Evolutionary conservation across 2,113 vertebrate genomes (phyloP), one percentile per base, ranked within the genome.

Genomic region (Pseudois nayaur): DNA sequence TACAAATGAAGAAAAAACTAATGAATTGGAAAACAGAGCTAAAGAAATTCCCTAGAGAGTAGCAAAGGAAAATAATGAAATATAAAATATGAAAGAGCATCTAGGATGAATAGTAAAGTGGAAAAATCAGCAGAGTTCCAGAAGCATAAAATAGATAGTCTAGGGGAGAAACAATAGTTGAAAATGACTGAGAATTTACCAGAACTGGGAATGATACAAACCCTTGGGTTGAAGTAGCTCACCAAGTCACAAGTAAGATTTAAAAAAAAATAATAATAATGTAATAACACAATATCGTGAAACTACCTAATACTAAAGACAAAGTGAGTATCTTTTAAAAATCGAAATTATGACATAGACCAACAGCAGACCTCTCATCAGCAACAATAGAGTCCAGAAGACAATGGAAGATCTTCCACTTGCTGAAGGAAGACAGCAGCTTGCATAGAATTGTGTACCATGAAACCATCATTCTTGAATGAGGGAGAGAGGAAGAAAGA

Each of bases 161-260:
- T 74, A 6, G 36, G 2, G 13, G n/a, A 90, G 27, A 81, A 54
- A 25, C 10, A 91, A 29, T 91, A 87, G 27, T 81, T 91, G 27
- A 64, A 87, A 94, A 89, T 93, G 25, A 94, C 52, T 57, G 29
- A 93, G 23, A 83, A 95, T 89, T 74, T 81, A 93, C 43, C 92
- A 87, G 60, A 96, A 88, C 71, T 89, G 16, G 54, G 71, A 96
- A 82, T 2, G 33, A 92, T 43, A 87, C 54, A 23, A 91, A 87
- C 76, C 16, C 33, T 84, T 45, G 78, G 48, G 76, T 0, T 89
- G 67, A 97, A 91, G 16, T 55, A 54, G 36, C 19, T 78, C 43
- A 79, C 19, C 36, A 91, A 81, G 36, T 95, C 59, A 50, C 19
- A 48, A 88, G 95, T 21, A 97, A 90, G 76, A 81, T 31, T 81